Percentiles rank a stretch among this genome's conserved stretches.
These are phyloP conservation scores for Hiodon alosoides DNA, from an alignment of 2,113 vertebrate species.

Conservation along the genomic window DNA sequence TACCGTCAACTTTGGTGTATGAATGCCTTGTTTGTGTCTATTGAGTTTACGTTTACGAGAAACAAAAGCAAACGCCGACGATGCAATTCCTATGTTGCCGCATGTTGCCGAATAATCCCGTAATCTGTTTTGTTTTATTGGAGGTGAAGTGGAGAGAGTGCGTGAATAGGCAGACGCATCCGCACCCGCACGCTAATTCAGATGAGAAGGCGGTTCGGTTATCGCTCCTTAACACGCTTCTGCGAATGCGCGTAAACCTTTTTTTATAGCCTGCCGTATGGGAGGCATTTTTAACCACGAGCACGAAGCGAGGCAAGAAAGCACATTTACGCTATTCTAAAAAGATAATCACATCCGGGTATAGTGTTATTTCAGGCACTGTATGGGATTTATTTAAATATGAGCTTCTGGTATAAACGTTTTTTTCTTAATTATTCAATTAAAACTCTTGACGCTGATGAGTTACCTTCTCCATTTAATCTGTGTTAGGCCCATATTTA, in stretches of 20 bases:
- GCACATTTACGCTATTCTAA: conserved; percentile 2
- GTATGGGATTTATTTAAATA: neutral
- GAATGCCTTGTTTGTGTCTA: conserved; percentile 26
- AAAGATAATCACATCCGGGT: conserved; percentile 5
- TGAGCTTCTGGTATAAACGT: too few relatives aligned
- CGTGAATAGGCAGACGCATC: conserved; percentile 40
- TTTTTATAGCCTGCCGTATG: conserved; percentile 58
- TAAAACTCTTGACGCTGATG: too few relatives aligned
- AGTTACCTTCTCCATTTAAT: too few relatives aligned
- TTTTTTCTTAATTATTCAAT: too few relatives aligned
- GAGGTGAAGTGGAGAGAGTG: conserved; percentile 26
- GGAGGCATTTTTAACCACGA: conserved; percentile 60
- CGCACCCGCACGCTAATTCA: conserved; percentile 54
- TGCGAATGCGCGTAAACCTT: conserved; percentile 51
- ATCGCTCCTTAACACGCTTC: conserved; percentile 56
- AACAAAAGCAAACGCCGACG: conserved; percentile 49
- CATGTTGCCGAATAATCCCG: conserved; percentile 41
- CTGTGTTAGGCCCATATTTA: too few relatives aligned
- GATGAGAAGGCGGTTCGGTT: conserved; percentile 56
- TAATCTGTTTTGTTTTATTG: conserved; percentile 44
- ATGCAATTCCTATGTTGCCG: conserved; percentile 40
- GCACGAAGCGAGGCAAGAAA: conserved; percentile 45
- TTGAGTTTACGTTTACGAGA: conserved; percentile 27
- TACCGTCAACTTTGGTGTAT: conserved; percentile 9
- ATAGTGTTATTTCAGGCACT: neutral